Conservation (phyloP, 2,888 invertebrate species). For the Parnassius smintheus region DNA sequence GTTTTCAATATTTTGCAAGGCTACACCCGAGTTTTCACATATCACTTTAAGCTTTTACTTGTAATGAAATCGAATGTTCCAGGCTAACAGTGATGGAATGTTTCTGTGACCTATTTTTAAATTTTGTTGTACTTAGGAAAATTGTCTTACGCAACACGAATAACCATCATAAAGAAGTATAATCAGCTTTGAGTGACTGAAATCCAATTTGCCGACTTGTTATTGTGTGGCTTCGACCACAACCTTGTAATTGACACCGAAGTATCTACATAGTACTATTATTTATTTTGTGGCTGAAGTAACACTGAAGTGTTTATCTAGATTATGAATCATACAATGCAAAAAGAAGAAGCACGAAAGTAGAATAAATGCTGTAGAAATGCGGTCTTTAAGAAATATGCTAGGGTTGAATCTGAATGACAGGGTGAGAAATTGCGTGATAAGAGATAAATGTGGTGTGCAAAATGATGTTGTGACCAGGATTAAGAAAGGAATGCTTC, state of each 20-base stretch:
- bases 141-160: slow-evolving; percentile 18
- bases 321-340: slow-evolving; percentile 46
- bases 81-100: neutral
- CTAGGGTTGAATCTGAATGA: too few species aligned
- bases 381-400: too few species aligned
- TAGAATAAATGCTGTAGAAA: too few species aligned
- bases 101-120: slow-evolving; percentile 19
- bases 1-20: slow-evolving; percentile 68
- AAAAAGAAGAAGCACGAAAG: too few species aligned
- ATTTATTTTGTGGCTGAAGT: slow-evolving; percentile 28
- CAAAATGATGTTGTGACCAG: too few species aligned
- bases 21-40: slow-evolving; percentile 46
- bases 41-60: slow-evolving; percentile 25
- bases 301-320: slow-evolving; percentile 60
- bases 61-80: slow-evolving; percentile 2
- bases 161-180: slow-evolving; percentile 66
- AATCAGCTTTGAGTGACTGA: slow-evolving; percentile 67
- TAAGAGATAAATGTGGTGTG: too few species aligned
- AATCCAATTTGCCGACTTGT: slow-evolving; percentile 71
- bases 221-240: slow-evolving; percentile 72
- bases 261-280: slow-evolving; percentile 20
- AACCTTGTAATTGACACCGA: slow-evolving; percentile 71
- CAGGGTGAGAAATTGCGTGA: too few species aligned
- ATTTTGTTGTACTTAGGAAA: slow-evolving; percentile 18
- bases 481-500: too few species aligned